These are phyloP conservation scores for Metacarcinus magister DNA, from an alignment of 2,888 invertebrate species.

Conservation along the genomic window DNA sequence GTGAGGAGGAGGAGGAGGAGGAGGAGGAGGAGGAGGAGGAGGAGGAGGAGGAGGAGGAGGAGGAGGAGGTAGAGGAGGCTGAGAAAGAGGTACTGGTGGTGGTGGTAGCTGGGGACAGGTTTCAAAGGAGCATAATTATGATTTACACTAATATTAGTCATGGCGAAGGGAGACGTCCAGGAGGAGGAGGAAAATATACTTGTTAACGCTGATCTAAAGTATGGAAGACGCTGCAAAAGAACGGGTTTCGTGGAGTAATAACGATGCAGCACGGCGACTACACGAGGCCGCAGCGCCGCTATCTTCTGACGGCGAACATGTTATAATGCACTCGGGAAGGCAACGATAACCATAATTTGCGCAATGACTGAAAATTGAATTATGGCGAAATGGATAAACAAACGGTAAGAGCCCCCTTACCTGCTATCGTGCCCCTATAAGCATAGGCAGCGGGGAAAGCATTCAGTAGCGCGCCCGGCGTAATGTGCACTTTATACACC, in stretches of 20 bases:
- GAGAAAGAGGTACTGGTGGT: background rate
- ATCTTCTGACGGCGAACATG: background rate
- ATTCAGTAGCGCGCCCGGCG: background rate
- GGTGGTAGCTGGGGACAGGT: slow-evolving; percentile 21
- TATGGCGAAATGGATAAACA: background rate
- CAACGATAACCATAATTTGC: slow-evolving; percentile 16
- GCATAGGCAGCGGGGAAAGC: background rate
- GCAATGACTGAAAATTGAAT: slow-evolving; percentile 13
- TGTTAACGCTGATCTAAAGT: slow-evolving; percentile 44
- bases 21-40: background rate
- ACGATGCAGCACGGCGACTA: background rate
- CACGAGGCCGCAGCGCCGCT: slow-evolving; percentile 5
- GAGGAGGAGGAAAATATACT: slow-evolving; percentile 48
- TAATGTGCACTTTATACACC: background rate
- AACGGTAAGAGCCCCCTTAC: background rate
- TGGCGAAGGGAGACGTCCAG: slow-evolving; percentile 41
- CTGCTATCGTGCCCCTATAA: background rate
- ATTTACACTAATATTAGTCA: slow-evolving; percentile 48
- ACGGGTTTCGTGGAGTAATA: background rate
- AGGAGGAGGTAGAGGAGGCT: background rate
- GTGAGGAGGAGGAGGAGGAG: background rate
- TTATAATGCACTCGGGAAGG: background rate
- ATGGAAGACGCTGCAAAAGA: slow-evolving; percentile 35
- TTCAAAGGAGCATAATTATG: slow-evolving; percentile 43
- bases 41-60: background rate